Evolutionary conservation across 2,113 vertebrate species (phyloP).

Genomic region (Sialia sialis): DNA sequence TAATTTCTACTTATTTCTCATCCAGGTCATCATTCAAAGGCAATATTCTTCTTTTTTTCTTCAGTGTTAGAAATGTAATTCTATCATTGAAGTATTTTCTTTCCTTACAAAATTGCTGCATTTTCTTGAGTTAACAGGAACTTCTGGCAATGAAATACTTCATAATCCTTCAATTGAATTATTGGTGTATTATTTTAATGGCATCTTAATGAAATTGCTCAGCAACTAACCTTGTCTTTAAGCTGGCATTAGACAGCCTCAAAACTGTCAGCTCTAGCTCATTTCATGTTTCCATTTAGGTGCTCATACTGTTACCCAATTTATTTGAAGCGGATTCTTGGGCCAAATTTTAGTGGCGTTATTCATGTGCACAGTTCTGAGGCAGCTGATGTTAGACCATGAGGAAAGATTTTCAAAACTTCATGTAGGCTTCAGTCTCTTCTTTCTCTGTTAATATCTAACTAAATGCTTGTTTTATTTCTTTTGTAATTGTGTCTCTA

Average conservation of each 20-base stretch:
- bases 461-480: not conserved
- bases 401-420: not conserved
- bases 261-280: not conserved
- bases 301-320: not conserved
- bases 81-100: not conserved
- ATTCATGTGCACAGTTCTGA: not conserved
- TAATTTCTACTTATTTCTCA: not conserved
- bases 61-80: not conserved
- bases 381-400: not conserved
- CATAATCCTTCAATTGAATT: not conserved
- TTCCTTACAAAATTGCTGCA: not conserved
- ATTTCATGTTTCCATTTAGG: not conserved
- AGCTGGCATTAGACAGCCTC: not conserved
- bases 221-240: conserved; percentile 41
- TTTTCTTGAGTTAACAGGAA: conserved; percentile 21
- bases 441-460: not conserved
- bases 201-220: conserved; percentile 40
- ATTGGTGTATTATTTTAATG: conserved; percentile 42
- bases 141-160: conserved; percentile 11
- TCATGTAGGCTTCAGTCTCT: not conserved
- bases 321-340: not conserved
- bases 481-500: not conserved
- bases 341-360: not conserved
- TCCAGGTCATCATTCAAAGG: not conserved
- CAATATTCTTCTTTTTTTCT: not conserved